Conservation (phyloP, 2,113 vertebrate species). For the Struthidea cinerea region DNA sequence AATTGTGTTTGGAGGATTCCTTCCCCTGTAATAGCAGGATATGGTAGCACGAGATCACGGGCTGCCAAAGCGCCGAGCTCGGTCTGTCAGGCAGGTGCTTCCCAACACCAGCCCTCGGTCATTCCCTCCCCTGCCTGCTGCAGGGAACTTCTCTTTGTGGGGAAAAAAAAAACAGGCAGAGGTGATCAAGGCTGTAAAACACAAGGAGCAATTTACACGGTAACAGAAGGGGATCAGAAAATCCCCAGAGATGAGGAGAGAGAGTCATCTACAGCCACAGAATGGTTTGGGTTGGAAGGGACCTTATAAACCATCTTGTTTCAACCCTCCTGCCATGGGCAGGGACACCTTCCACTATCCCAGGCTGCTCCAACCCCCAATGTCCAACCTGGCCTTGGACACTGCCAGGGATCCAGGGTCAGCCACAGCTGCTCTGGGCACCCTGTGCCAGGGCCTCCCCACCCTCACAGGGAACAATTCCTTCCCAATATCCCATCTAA, state of each 20-base stretch:
- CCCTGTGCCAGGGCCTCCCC: neutral
- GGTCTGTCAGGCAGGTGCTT: neutral
- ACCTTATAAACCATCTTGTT: neutral
- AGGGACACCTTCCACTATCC: neutral
- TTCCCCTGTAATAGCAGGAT: neutral
- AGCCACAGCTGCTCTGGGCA: neutral
- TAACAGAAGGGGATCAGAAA: neutral
- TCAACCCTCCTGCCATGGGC: neutral
- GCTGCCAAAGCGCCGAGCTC: neutral
- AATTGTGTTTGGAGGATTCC: neutral
- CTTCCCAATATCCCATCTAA: fast-evolving
- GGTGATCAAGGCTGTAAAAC: neutral
- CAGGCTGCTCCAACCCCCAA: fast-evolving
- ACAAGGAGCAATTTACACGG: neutral
- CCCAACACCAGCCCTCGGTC: neutral
- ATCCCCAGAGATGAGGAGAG: neutral
- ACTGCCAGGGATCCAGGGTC: neutral
- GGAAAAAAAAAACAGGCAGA: neutral
- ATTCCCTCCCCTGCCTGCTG: neutral
- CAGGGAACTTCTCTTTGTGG: neutral
- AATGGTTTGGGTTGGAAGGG: neutral
- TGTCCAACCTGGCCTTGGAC: fast-evolving
- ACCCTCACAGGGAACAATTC: fast-evolving
- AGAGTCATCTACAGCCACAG: neutral
- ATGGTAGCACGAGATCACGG: neutral